Conservation (phyloP, 2,888 invertebrate genomes). For the Monopis laevigella region DNA sequence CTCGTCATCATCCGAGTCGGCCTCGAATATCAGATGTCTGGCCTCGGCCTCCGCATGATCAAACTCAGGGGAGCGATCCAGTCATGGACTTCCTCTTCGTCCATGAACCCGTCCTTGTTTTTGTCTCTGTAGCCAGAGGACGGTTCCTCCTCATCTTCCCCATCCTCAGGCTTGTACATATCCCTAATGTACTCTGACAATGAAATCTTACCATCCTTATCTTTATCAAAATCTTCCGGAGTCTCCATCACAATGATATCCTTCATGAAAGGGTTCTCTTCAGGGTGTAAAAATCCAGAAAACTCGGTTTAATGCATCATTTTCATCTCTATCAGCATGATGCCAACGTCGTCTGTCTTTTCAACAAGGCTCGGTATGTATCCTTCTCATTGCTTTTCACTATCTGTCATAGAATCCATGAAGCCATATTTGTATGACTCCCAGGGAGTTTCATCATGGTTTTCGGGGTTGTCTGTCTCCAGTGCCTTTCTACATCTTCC, state of each 20-base stretch:
- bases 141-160: conserved; percentile 79
- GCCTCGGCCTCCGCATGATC: conserved; percentile 98
- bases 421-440: too few species aligned
- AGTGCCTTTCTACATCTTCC: conserved; percentile 92
- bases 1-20: conserved; percentile 92
- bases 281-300: conserved; percentile 93
- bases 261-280: conserved; percentile 90
- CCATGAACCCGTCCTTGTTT: conserved; percentile 91
- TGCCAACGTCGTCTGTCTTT: conserved; percentile 86
- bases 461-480: conserved; percentile 88
- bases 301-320: conserved; percentile 90
- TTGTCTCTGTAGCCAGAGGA: conserved; percentile 79
- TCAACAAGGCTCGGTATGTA: conserved; percentile 85
- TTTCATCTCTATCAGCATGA: conserved; percentile 82
- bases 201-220: conserved; percentile 93
- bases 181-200: conserved; percentile 95
- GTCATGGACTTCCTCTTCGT: conserved; percentile 85
- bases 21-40: conserved; percentile 93
- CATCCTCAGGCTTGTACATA: conserved; percentile 83
- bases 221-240: conserved; percentile 96
- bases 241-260: conserved; percentile 94
- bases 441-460: conserved; percentile 82
- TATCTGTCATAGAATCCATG: conserved; percentile 77
- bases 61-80: conserved; percentile 98
- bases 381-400: conserved; percentile 74